phyloP scores from a whole-genome alignment of 2,797 vertebrate species.

The Austrolebias charrua region DNA sequence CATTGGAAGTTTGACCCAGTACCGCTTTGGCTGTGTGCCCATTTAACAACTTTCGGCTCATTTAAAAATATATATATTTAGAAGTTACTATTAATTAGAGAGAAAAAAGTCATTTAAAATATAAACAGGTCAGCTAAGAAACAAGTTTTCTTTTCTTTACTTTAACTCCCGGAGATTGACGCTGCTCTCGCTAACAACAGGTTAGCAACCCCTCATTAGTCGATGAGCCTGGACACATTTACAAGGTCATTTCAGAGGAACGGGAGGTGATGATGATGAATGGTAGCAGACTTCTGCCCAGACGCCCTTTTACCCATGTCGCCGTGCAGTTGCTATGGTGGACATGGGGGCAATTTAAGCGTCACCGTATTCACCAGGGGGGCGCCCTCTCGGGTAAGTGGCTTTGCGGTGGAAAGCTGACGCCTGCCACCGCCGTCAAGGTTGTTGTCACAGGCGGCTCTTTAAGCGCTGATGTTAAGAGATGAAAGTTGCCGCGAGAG shows the following conservation, averaged over 20 bases:
- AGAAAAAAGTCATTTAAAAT: conserved; percentile 25
- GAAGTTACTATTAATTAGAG: conserved; percentile 5
- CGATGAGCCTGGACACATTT: conserved; percentile 65
- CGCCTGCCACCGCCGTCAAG: conserved; percentile 79
- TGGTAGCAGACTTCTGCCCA: conserved; percentile 70
- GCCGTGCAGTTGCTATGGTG: conserved; percentile 67
- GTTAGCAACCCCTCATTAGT: conserved; percentile 74
- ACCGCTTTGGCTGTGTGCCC: conserved; percentile 27
- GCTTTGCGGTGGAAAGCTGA: conserved; percentile 82
- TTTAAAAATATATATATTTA: conserved; percentile 16
- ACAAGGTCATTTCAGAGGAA: conserved; percentile 69
- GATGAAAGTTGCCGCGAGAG: conserved; percentile 74
- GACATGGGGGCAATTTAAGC: conserved; percentile 79
- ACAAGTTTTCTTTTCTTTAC: conserved; percentile 7
- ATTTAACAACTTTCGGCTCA: conserved; percentile 17
- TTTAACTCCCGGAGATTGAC: conserved; percentile 54
- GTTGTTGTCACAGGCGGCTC: conserved; percentile 74
- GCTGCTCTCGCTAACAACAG: conserved; percentile 67
- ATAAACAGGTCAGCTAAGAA: conserved; percentile 46
- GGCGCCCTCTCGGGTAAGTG: conserved; percentile 79
- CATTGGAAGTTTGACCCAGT: background rate
- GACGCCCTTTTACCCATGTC: conserved; percentile 56
- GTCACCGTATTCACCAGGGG: conserved; percentile 73
- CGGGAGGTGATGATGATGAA: conserved; percentile 74
- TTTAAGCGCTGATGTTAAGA: conserved; percentile 78